phyloP scores from a whole-genome alignment of 2,113 vertebrate species.

The Marcusenius ussheri region DNA sequence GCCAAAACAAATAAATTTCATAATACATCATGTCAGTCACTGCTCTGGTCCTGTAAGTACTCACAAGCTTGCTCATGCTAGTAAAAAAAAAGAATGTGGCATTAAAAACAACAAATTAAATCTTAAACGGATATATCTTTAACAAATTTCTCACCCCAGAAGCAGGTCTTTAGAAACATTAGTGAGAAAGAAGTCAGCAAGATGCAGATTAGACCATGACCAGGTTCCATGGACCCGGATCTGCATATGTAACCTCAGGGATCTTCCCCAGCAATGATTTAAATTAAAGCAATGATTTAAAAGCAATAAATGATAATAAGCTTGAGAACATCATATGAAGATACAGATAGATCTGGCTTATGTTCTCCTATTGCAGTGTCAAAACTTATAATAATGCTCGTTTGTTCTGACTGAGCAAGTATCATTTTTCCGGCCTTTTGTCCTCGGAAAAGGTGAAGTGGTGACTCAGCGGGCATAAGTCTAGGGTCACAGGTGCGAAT shows the following conservation, averaged over 20 bases:
- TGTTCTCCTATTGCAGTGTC: neutral
- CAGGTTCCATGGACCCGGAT: neutral
- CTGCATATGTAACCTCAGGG: neutral
- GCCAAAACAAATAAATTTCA: neutral
- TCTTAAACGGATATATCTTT: neutral
- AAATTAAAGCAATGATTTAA: neutral
- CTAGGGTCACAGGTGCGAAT: neutral
- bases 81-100: neutral
- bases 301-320: neutral
- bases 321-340: neutral
- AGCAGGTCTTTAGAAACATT: neutral
- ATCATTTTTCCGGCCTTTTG: neutral
- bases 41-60: neutral
- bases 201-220: neutral
- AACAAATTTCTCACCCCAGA: neutral
- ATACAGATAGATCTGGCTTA: neutral
- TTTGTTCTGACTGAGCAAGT: neutral
- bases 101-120: neutral
- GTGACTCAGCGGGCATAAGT: neutral
- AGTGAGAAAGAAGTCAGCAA: neutral
- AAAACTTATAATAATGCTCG: neutral
- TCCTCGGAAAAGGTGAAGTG: neutral
- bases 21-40: neutral
- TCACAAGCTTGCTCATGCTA: neutral
- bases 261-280: neutral